Base-by-base conservation (phyloP, 2,797 vertebrate genomes). In the Arnoldichthys spilopterus region DNA sequence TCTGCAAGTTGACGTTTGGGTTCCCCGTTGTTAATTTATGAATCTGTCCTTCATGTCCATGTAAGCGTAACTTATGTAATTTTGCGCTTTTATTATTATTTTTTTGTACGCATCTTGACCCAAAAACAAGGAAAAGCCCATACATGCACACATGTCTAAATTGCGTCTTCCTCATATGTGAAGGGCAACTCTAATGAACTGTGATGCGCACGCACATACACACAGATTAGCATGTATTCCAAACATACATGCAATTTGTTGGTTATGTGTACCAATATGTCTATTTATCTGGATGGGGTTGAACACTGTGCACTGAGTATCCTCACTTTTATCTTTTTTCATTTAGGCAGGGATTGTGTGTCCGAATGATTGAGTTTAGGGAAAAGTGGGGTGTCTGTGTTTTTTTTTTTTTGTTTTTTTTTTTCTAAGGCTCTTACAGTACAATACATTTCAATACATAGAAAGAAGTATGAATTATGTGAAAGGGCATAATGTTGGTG, bases 221-320 rank as follows among this genome's bases (percentile, higher is more conserved):
- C 89, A 88, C 88, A 87, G 81, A 81, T 79, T 78, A 87, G 89
- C 90, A 92, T 91, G 92, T 92, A 77, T 84, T 69, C 85, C 84
- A 78, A 82, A 86, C 83, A 77, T 89, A 92, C 89, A 88, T 91
- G 91, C 88, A 74, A 87, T 86, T 90, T 87, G 89, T 91, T 91
- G 85, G 88, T 84, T 63, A 67, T 89, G 82, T 91, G 59, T 88
- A 80, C 64, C 75, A 66, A 69, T 83, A 74, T 84, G 82, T 83
- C 82, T 85, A 86, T 87, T 86, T 90, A 86, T 85, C 87, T 81
- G 84, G 90, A 89, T 87, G 84, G 87, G 88, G 91, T 94, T 89
- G 90, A 91, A 90, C 91, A 93, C 92, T 94, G 89, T 88, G 92
- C 93, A 94, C 92, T 94, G 92, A 92, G 87, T 86, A 91, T 88